A percentile compares a stretch with the other conserved stretches of the same genome.
These are phyloP conservation scores for Leptoteleia sp. DNA, from an alignment of 1,140 invertebrate genomes.

Conservation along the genomic window DNA sequence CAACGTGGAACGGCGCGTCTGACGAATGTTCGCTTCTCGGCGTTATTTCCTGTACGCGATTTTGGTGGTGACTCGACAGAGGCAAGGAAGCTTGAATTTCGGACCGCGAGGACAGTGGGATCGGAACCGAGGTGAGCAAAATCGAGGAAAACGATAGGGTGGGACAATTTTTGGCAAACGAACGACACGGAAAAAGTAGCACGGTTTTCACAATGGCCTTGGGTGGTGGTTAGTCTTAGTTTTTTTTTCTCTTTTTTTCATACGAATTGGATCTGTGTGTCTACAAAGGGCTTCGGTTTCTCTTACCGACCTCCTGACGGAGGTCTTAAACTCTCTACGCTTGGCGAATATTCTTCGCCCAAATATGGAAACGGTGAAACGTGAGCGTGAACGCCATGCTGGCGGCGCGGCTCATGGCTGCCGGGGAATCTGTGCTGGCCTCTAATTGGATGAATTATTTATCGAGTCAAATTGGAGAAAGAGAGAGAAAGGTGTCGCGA, in stretches of 20 bases:
- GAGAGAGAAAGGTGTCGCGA: slow-evolving; percentile 4
- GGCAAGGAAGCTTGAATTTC: slow-evolving; percentile 16
- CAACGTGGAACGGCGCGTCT: slow-evolving; percentile 69
- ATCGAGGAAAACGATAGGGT: too few species aligned
- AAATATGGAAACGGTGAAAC: slow-evolving; percentile 68
- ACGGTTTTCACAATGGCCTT: slow-evolving; percentile 69
- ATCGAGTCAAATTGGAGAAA: slow-evolving; percentile 23
- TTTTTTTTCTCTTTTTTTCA: slow-evolving; percentile 31
- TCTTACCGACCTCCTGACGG: slow-evolving; percentile 72
- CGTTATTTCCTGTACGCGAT: slow-evolving; percentile 23
- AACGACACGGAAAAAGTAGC: slow-evolving; percentile 70
- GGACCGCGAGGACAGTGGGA: slow-evolving; percentile 24
- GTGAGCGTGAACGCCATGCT: slow-evolving; percentile 50
- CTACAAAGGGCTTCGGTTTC: slow-evolving; percentile 72
- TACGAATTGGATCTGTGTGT: slow-evolving; percentile 72
- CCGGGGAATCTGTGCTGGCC: too few species aligned
- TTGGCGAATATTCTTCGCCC: slow-evolving; percentile 75
- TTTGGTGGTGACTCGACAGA: slow-evolving; percentile 6
- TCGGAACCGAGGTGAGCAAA: slow-evolving; percentile 59
- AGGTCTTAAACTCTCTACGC: slow-evolving; percentile 78
- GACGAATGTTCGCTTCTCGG: slow-evolving; percentile 64
- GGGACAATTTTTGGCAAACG: slow-evolving; percentile 45
- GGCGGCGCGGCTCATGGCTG: too few species aligned
- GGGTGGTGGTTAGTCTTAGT: slow-evolving; percentile 71
- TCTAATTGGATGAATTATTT: slow-evolving; percentile 46